A percentile compares a stretch with the other conserved stretches of the same genome.
Conservation (phyloP, 2,797 vertebrate genomes). For the Benthosema pterotum region DNA sequence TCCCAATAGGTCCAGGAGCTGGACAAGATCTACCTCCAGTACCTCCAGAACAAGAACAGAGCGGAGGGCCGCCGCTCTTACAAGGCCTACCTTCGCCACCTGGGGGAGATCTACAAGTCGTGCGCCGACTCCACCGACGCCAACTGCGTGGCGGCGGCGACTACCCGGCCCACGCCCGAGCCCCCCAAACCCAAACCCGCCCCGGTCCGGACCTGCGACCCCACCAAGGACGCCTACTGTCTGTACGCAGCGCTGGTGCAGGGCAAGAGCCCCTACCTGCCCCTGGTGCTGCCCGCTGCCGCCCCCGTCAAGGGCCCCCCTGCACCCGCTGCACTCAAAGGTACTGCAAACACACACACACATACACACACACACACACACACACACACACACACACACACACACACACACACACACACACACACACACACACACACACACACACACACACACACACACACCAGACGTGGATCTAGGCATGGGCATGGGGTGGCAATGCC, state of each 20-base stretch:
- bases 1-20: conserved; percentile 71
- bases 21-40: conserved; percentile 85
- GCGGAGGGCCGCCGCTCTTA: conserved; percentile 78
- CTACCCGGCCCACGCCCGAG: conserved; percentile 64
- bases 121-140: conserved; percentile 78
- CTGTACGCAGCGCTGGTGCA: conserved; percentile 69
- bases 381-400: too few species aligned
- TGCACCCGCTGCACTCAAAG: conserved; percentile 45
- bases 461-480: too few species aligned
- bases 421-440: too few species aligned
- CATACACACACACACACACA: too few species aligned
- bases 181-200: conserved; percentile 72
- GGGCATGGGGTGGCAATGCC: too few species aligned
- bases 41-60: conserved; percentile 85
- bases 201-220: conserved; percentile 80
- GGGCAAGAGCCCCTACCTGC: conserved; percentile 74
- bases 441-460: too few species aligned
- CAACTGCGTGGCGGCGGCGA: conserved; percentile 73
- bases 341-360: too few species aligned
- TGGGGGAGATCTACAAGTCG: conserved; percentile 82
- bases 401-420: too few species aligned
- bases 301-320: conserved; percentile 21
- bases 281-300: conserved; percentile 57
- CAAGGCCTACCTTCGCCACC: conserved; percentile 79
- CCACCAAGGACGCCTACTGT: conserved; percentile 80